Evolutionary conservation across 1,140 invertebrate genomes (phyloP), one percentile per base, ranked within the genome.

Genomic region (Camponotus pennsylvanicus): DNA sequence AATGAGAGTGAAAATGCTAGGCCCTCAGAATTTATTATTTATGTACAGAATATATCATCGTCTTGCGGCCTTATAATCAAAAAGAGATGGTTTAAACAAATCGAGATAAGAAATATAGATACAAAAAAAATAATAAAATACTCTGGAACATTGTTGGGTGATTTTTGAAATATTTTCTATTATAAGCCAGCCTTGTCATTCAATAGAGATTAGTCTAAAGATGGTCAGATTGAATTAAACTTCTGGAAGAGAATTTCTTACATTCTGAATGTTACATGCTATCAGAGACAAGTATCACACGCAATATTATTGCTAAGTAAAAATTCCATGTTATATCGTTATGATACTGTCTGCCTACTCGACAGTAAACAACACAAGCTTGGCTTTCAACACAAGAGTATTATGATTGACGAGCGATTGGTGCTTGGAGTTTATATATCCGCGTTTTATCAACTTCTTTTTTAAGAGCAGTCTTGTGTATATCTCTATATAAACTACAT

Each of bases 251-350:
- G 13, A 69, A n/a, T 55, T 75, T 63, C 9, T 73, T 13, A n/a
- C 49, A 55, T n/a, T 88, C 57, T 40, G 8, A 55, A 79, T 64
- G 3, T 73, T 78, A 42, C 8, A 45, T 57, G 78, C 9, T 63
- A 49, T 75, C 27, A 64, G 49, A 45, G 70, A 89, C 85, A 80
- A 85, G 84, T 87, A 90, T 89, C 66, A 77, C 59, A 64, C 21
- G 32, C 78, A 70, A 88, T 76, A 86, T 91, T 91, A 92, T 91
- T 91, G 90, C 90, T 88, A 90, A 86, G 85, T 91, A 88, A 89
- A 87, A 88, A 88, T 85, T 82, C 59, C 59, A 78, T 66, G 52
- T 86, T 73, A 86, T 87, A 57, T 64, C 73, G n/a, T 73, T 64
- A 86, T 66, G 77, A 87, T 86, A 90, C 88, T 78, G 71, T 42